These are phyloP conservation scores for Crenichthys baileyi DNA, from an alignment of 2,797 vertebrate genomes.

Conservation along the genomic window DNA sequence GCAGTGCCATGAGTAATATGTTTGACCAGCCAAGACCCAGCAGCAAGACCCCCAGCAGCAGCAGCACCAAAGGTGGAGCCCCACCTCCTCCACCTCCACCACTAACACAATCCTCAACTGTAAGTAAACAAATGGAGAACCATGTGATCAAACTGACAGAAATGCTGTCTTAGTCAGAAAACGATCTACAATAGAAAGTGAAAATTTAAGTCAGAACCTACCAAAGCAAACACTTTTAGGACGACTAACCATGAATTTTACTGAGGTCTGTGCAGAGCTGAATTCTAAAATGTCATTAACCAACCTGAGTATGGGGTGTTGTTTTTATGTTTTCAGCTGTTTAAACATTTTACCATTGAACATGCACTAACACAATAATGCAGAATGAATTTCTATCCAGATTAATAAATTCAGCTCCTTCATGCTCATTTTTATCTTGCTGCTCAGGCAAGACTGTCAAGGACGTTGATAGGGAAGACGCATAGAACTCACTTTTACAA, in stretches of 20 bases:
- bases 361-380: neutral
- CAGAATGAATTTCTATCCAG: neutral
- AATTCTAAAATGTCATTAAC: neutral
- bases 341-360: neutral
- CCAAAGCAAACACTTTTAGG: neutral
- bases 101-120: slow-evolving; percentile 18
- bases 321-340: neutral
- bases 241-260: neutral
- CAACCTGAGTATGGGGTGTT: neutral
- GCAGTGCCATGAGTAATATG: slow-evolving; percentile 81
- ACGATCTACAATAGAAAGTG: slow-evolving; percentile 32
- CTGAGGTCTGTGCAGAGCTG: neutral
- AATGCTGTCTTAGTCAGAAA: slow-evolving; percentile 43
- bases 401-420: neutral
- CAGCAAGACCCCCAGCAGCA: slow-evolving; percentile 72
- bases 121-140: slow-evolving; percentile 31
- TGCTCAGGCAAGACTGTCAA: neutral
- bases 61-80: slow-evolving; percentile 26
- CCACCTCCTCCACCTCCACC: slow-evolving; percentile 61
- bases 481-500: neutral
- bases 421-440: no score
- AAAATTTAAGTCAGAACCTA: neutral
- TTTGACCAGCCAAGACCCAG: slow-evolving; percentile 64
- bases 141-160: slow-evolving; percentile 22
- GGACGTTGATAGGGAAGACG: neutral